Base-by-base conservation (phyloP, 2,888 invertebrate genomes). In the Linyphia triangularis region DNA sequence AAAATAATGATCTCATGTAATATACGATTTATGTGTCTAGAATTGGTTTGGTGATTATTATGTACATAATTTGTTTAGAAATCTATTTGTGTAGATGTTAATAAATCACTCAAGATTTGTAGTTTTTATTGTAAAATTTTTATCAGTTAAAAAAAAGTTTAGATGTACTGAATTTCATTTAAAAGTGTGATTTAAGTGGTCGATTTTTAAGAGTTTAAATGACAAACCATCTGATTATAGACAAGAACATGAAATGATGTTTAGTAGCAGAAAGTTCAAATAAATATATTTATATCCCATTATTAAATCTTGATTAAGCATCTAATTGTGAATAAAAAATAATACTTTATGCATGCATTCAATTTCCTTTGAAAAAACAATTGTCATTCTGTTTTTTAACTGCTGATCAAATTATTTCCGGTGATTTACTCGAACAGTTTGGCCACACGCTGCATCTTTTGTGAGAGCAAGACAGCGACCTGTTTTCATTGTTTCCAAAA, bases 1-100 rank as follows among this genome's bases (percentile, higher is more conserved):
- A 77, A 63, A 33, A 19, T 77, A 33, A 77, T 77, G 77, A 77
- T 77, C 77, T 77, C 77, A 77, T 77, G 77, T 77, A 77, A 40
- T 61, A 77, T 77, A 73, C 24, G 63, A 73, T 57, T 77, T 63
- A 40, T 37, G 26, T 77, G 37, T 59, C 26, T 77, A 26, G 77
- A 19, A 40, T 59, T 37, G 77, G 77, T 77, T 77, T 77, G 16
- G 77, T 61, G 77, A 63, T 61, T 77, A 61, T 77, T 77, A 77
- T 77, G 77, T 77, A 77, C 16, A 77, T 77, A 77, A 61, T 40
- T 77, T 40, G 37, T 77, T 63, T 61, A 75, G 33, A n/a, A 61
- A 59, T 77, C 33, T 75, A 72, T 72, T 37, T 40, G 40, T 77
- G 19, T 77, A 33, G 19, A 59, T 63, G 61, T 77, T 77, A 63